Base-by-base conservation (phyloP, 2,888 invertebrate species). In the Scaptomyza parva region DNA sequence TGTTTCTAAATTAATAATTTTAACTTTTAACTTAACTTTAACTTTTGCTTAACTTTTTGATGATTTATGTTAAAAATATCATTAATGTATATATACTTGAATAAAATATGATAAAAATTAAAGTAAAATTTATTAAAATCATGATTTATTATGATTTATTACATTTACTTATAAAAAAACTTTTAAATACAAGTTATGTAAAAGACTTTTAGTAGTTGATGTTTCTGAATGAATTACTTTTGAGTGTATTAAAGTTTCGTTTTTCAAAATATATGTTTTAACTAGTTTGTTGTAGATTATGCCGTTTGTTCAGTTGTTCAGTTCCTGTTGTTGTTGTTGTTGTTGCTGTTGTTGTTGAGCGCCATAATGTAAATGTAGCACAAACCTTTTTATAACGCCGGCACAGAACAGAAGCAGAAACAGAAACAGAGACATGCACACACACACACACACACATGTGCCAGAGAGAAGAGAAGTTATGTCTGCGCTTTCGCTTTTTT, bases 331-430 rank as follows among this genome's bases (percentile, higher is more conserved):
- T 77, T 71, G 86, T 51, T 69, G 69, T 81, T 81, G 81, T 74
- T 69, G 70, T 22, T 79, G 86, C 77, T 81, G 77, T 80, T 83
- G 86, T 77, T 71, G 86, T 51, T 69, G 69, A 68, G 71, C 75
- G 76, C 76, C 75, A 88, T 84, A 84, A 84, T 84, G 84, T 88
- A 84, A 84, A 84, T 84, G 84, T 84, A 84, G 84, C 88, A 84
- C 84, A 85, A 88, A 86, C 84, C 88, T 85, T 85, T 88, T 88
- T 88, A 80, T 76, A 78, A 81, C 82, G 65, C 73, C 54, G 76
- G 62, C 70, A 86, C 65, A 68, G n/a, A 54, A 50, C 50, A 44
- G 28, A 55, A 18, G 48, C 54, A 52, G 51, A 75, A 35, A 51
- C 22, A 39, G 11, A 69, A 14, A 54, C 43, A 12, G 26, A 1